Evolutionary conservation across 2,888 invertebrate species (phyloP), one percentile per base, ranked within the genome.

Genomic region (Macrophya annulata): DNA sequence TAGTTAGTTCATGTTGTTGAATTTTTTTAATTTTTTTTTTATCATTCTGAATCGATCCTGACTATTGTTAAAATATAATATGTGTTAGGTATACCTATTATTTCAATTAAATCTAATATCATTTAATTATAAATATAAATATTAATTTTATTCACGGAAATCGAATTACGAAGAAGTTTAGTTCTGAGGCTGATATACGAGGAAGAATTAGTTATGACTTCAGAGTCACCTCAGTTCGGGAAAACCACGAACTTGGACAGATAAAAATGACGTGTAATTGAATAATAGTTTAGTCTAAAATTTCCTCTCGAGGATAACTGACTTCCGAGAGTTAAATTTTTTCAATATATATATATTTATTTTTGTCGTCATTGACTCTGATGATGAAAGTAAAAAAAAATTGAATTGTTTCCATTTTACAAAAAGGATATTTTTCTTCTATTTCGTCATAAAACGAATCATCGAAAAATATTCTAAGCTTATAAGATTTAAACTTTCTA

Each of bases 141-240:
- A 71, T 40, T 10, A 71, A 1, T 40, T 37, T 17, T 8, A n/a
- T n/a, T 71, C 71, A 37, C 25, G 71, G 31, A 71, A 71, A 76
- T 76, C 25, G 3, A 6, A 40, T 72, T 76, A 17, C 21, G 8
- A 55, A n/a, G 48, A 76, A n/a, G 9, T 51, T 12, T 21, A 25
- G 45, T 25, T 48, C 25, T 15, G 48, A 40, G 25, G 25, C 45
- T 48, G 76, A 76, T 48, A 48, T 48, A 76, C 15, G 8, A 17
- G 51, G 55, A 81, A 81, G 9, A 62, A 77, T n/a, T n/a, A n/a
- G 55, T 31, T 17, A 5, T 81, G 81, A 62, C 81, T 43, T 21
- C 31, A 43, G 37, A 59, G 6, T 21, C 62, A 62, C 81, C 40
- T 21, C 77, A 37, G 17, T 31, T 76, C 55, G 31, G 51, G 40